Conservation (phyloP, 2,797 vertebrate species). For the Clamator glandarius region DNA sequence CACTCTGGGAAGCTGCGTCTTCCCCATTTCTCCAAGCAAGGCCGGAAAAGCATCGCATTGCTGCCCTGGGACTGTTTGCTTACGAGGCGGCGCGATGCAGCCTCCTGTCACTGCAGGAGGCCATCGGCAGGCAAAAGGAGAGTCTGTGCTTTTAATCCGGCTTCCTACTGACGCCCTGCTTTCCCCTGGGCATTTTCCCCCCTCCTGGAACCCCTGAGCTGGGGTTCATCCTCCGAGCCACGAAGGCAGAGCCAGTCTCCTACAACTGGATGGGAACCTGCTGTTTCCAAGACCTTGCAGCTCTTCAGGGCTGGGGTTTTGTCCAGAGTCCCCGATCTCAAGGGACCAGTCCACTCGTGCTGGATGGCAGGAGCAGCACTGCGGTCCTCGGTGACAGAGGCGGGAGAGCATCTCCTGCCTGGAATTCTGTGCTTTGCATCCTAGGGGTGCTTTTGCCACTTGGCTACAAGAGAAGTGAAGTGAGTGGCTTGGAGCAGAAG, state of each 20-base stretch:
- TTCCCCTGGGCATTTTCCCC: fast-evolving
- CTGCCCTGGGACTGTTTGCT: fast-evolving
- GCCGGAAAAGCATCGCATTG: fast-evolving
- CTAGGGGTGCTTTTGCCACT: not conserved
- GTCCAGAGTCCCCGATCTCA: fast-evolving
- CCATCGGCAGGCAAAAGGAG: fast-evolving
- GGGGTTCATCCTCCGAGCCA: not conserved
- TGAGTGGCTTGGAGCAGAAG: not conserved
- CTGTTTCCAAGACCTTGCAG: fast-evolving
- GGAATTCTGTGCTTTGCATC: not conserved
- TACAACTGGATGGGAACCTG: fast-evolving
- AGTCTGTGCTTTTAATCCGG: not conserved
- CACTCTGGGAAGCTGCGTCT: not conserved
- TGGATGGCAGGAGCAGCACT: not conserved
- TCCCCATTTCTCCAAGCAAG: not conserved
- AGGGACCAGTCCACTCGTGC: not conserved
- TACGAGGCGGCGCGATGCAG: not conserved
- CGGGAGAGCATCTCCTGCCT: not conserved
- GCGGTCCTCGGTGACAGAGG: not conserved
- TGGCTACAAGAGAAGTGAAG: not conserved
- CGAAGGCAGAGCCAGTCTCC: not conserved
- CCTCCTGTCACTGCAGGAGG: not conserved
- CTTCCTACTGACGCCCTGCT: not conserved
- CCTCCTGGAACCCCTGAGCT: not conserved
- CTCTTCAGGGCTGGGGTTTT: not conserved